Evolutionary conservation across 2,113 vertebrate species (phyloP), one percentile per base, ranked within the genome.

Genomic region (Sardina pilchardus): DNA sequence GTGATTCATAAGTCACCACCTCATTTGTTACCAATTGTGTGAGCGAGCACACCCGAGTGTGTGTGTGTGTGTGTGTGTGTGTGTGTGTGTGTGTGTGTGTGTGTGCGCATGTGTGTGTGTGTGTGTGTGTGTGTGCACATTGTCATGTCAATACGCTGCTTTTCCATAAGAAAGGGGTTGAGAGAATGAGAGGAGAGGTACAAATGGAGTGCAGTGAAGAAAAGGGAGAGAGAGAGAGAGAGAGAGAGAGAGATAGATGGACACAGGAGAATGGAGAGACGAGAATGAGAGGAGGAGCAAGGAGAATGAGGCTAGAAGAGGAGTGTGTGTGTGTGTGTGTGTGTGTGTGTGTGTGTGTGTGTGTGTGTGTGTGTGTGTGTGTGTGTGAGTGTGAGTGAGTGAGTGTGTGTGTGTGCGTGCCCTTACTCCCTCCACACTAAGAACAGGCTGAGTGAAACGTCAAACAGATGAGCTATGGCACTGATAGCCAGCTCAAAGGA

Each of bases 401-500:
- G 80, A n/a, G 43, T 80, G 83, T 82, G 71, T 34, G 83, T 75
- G 78, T 36, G 34, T 75, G 81, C 80, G 81, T 81, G 43, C 21
- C 26, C 75, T 56, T 63, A 81, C 81, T 67, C 63, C 87, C 82
- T 81, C 81, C 75, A 59, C 89, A 75, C 83, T 86, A 82, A 82
- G n/a, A 45, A 84, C 26, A 86, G 86, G 85, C 85, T 86, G 85
- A 89, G 85, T 87, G 85, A 88, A 93, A 93, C 88, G 94, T 94
- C 94, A 92, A 84, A 89, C 75, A 87, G 84, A 91, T 94, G 93
- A 95, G 89, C 91, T 90, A 95, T 94, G 91, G 92, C 91, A 91
- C 89, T 26, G 86, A 91, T 89, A 91, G 87, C 88, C 90, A 88
- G 89, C 91, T 59, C 93, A 93, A 90, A 93, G 94, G 94, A 94